Conservation (phyloP, 2,888 invertebrate species). For the Sminthurides aquaticus region DNA sequence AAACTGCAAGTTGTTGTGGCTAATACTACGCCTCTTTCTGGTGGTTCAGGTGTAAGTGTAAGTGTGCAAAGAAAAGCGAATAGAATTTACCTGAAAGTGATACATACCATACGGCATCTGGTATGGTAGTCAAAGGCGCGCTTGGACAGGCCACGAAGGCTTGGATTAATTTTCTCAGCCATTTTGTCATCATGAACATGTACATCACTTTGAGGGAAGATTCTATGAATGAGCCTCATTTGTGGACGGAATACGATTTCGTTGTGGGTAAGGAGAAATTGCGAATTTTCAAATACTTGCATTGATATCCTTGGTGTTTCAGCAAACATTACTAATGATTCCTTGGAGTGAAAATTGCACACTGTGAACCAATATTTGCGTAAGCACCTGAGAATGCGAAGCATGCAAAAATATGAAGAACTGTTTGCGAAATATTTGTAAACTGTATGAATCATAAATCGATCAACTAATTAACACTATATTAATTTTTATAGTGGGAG, state of each 20-base stretch:
- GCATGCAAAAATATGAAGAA: no score
- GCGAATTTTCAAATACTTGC: no score
- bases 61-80: no score
- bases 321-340: neutral
- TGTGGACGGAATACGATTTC: slow-evolving; percentile 34
- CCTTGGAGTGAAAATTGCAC: no score
- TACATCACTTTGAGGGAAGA: slow-evolving; percentile 32
- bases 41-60: no score
- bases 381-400: no score
- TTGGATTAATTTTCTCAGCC: slow-evolving; percentile 34
- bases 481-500: slow-evolving; percentile 46
- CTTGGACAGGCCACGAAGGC: slow-evolving; percentile 20
- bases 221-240: slow-evolving; percentile 23
- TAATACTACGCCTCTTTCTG: no score
- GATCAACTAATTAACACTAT: neutral
- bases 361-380: no score
- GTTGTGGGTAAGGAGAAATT: slow-evolving; percentile 36
- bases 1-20: no score
- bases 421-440: neutral
- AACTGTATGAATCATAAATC: slow-evolving; percentile 1
- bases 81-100: neutral
- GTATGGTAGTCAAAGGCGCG: slow-evolving; percentile 9
- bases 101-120: neutral
- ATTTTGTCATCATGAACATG: slow-evolving; percentile 37
- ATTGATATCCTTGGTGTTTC: neutral